Evolutionary conservation across 1,140 invertebrate genomes (phyloP).

Genomic region (Sesamia nonagrioides): DNA sequence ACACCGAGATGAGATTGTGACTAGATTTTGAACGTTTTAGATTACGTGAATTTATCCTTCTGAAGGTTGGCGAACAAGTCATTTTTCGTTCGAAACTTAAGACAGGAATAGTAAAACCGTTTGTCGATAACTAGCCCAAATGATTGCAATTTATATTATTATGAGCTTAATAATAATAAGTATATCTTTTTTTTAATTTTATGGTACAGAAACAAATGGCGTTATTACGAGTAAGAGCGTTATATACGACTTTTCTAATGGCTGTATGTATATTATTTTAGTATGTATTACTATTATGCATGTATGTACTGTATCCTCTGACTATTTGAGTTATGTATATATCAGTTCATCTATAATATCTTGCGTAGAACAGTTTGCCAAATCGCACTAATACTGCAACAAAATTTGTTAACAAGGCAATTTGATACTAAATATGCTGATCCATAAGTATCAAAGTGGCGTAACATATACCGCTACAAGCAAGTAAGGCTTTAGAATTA

Average conservation of each 20-base stretch:
- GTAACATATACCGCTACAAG: no score
- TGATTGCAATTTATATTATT: not conserved
- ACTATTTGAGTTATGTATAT: conserved; percentile 38
- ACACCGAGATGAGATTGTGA: no score
- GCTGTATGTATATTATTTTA: conserved; percentile 80
- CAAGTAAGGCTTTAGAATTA: no score
- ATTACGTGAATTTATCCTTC: no score
- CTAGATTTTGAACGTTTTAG: no score
- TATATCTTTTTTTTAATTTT: conserved; percentile 67
- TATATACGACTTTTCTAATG: conserved; percentile 83
- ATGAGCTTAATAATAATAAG: conserved; percentile 50
- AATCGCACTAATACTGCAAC: not conserved
- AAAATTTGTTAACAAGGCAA: not conserved
- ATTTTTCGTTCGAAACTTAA: no score
- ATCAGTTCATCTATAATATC: conserved; percentile 19
- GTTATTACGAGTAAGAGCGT: conserved; percentile 82
- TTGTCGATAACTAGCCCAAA: conserved; percentile 1
- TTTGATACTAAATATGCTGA: no score
- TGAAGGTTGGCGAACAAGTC: no score
- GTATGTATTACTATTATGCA: conserved; percentile 66
- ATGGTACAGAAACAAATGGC: conserved; percentile 82
- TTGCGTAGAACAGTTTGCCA: not conserved
- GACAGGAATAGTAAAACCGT: no score
- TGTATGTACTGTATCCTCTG: conserved; percentile 58
- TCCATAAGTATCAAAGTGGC: no score